These are phyloP conservation scores for Chelidonichthys spinosus DNA, from an alignment of 2,797 vertebrate genomes.

Conservation along the genomic window DNA sequence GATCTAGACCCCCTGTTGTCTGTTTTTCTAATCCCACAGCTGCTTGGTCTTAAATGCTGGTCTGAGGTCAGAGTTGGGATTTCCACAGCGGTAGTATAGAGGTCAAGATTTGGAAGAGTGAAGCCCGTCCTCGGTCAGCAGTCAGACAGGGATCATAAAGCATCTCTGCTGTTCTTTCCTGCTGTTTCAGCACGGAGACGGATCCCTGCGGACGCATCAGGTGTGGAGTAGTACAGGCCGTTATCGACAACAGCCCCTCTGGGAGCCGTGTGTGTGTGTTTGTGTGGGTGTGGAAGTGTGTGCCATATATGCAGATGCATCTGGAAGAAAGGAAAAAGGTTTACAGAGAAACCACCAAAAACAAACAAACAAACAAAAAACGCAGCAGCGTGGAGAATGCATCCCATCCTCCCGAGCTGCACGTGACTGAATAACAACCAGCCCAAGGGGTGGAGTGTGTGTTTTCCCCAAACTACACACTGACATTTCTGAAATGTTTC, in stretches of 20 bases:
- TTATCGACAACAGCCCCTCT: conserved; percentile 59
- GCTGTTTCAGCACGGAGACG: conserved; percentile 57
- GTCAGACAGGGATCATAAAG: conserved; percentile 59
- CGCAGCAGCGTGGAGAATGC: background rate
- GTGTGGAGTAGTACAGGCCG: conserved; percentile 59
- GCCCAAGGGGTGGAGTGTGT: conserved; percentile 12
- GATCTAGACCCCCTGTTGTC: conserved; percentile 41
- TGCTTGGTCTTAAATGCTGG: conserved; percentile 64
- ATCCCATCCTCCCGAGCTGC: conserved; percentile 8
- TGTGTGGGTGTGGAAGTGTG: conserved; percentile 44
- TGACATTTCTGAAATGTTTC: conserved; percentile 22
- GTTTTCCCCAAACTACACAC: conserved; percentile 19
- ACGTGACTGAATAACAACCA: conserved; percentile 22
- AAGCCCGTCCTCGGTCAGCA: conserved; percentile 58
- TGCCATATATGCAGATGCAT: conserved; percentile 54
- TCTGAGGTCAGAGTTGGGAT: conserved; percentile 69
- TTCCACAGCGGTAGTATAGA: conserved; percentile 50
- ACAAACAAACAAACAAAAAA: conserved; percentile 17
- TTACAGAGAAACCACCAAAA: conserved; percentile 15
- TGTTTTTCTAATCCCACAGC: conserved; percentile 16
- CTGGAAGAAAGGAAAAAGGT: background rate
- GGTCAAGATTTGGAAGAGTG: conserved; percentile 63
- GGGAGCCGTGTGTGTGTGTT: conserved; percentile 36
- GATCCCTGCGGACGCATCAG: conserved; percentile 64
- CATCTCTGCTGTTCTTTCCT: conserved; percentile 39